Evolutionary conservation across 2,113 vertebrate genomes (phyloP), one percentile per base, ranked within the genome.

Genomic region (Mastomys coucha): DNA sequence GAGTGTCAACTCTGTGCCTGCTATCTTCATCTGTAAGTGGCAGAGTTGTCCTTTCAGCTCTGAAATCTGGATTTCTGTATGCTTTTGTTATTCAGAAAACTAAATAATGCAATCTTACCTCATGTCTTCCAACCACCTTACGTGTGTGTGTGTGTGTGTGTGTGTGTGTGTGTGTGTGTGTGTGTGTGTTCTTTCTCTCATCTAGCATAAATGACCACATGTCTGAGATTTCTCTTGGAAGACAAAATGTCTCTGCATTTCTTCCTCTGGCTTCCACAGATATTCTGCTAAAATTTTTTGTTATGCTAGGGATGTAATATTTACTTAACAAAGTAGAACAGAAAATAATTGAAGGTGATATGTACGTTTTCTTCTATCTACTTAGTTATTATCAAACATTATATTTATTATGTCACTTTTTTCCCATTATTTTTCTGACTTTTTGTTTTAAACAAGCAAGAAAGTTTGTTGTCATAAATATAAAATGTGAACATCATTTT

Each of bases 341-440:
- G 20, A 94, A 92, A 93, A 14, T 49, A 17, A 58, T 72, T 93
- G 14, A 88, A 73, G 24, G 77, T 95, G 81, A 58, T 90, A 70
- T 31, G 2, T 78, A 67, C 1, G 1, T 33, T 91, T 77, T 91
- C 77, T 45, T 26, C 31, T 92, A 20, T 28, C 0, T n/a, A 58
- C 16, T 65, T 19, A 89, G 24, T 63, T 42, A 90, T 65, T 96
- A 82, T 95, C 42, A 42, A 93, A 73, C 22, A 51, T 12, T 88
- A 14, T 31, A 56, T 28, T 86, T 63, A 33, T 53, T 36, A 28
- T 53, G 8, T 80, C 72, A 80, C 0, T 2, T 39, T 2, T 26
- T 76, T 67, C 92, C 81, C 28, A 82, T 77, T 9, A 58, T 0
- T 33, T 80, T 91, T 63, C 28, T 84, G 12, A 6, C 1, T 60